Conservation (phyloP, 2,797 vertebrate species). For the Zalophus californianus region DNA sequence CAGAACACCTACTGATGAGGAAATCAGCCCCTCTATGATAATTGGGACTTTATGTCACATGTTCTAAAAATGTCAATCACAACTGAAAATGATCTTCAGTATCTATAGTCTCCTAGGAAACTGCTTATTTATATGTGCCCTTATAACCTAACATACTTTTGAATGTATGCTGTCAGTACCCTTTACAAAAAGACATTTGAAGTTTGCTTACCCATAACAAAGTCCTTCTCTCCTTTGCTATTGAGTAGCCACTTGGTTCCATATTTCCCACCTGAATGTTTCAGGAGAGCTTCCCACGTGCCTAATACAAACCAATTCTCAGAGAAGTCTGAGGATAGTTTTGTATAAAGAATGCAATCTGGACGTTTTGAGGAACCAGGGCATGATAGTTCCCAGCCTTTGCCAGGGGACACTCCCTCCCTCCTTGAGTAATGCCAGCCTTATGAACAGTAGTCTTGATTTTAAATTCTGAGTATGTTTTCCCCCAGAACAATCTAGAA, state of each 20-base stretch:
- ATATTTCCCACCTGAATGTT: not conserved
- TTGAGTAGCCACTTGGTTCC: not conserved
- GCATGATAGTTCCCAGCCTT: not conserved
- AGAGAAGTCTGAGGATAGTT: not conserved
- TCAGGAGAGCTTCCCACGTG: not conserved
- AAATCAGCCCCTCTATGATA: not conserved
- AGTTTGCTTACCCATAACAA: not conserved
- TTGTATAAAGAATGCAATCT: not conserved
- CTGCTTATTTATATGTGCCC: not conserved
- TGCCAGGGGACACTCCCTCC: not conserved
- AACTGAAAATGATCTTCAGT: not conserved
- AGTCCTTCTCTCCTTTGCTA: not conserved
- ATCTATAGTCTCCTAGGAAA: conserved; percentile 19
- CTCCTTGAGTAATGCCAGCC: not conserved
- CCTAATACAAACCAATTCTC: not conserved
- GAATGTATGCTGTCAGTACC: not conserved
- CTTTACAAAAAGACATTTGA: conserved; percentile 33
- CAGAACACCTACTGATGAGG: not conserved
- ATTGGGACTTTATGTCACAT: not conserved
- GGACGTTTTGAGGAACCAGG: conserved; percentile 14
- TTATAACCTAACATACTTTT: not conserved
- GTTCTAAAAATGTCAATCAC: conserved; percentile 10
- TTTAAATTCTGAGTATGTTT: conserved; percentile 20
- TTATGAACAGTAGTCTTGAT: conserved; percentile 18
- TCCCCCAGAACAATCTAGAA: not conserved